Evolutionary conservation across 2,797 vertebrate species (phyloP).

Genomic region (Syndactyla subalaris): DNA sequence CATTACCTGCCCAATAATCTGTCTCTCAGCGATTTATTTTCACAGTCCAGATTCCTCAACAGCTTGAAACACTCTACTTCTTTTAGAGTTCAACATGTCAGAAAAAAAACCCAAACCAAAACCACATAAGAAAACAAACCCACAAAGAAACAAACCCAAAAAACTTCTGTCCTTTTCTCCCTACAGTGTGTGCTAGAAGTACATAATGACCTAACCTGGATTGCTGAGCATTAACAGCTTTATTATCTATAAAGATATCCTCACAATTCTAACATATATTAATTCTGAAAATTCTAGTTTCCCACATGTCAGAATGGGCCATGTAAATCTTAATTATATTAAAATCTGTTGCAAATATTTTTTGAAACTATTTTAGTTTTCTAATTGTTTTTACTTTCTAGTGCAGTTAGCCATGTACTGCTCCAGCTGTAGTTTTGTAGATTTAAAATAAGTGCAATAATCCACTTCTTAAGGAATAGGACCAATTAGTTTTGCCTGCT

Average conservation of each 20-base stretch:
- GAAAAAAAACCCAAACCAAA: not conserved
- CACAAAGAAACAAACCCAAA: no score
- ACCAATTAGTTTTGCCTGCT: not conserved
- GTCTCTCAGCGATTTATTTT: constrained; percentile 37
- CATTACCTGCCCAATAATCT: constrained; percentile 44
- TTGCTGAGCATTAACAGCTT: not conserved
- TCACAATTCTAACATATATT: not conserved
- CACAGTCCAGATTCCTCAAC: not conserved
- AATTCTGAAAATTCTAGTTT: not conserved
- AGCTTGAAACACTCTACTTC: not conserved
- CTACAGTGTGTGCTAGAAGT: not conserved
- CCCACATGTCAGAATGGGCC: not conserved
- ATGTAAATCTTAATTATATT: not conserved
- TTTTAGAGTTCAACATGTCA: not conserved
- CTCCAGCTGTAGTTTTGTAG: not conserved
- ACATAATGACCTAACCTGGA: not conserved
- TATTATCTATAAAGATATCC: not conserved
- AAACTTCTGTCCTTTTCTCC: not conserved
- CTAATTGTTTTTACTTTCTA: not conserved
- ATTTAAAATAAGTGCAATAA: not conserved
- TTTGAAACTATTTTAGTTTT: not conserved
- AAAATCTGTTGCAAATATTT: not conserved
- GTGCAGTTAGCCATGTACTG: not conserved
- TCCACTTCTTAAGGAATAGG: not conserved
- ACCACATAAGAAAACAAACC: no score